Evolutionary conservation across 2,888 invertebrate species (phyloP).

Genomic region (Spialia ferax): DNA sequence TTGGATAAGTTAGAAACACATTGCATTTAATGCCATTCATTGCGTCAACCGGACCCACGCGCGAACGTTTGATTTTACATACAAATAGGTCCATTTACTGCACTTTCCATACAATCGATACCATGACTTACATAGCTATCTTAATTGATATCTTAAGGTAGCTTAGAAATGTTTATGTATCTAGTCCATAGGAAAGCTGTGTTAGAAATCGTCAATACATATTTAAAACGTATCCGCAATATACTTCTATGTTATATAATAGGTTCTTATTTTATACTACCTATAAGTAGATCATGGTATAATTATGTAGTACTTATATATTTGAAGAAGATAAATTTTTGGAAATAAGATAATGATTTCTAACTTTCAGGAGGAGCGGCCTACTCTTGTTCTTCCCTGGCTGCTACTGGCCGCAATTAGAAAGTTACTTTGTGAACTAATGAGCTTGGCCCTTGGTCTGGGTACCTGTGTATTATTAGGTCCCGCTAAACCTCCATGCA

Average conservation of each 20-base stretch:
- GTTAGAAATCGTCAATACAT: not conserved
- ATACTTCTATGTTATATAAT: too few species aligned
- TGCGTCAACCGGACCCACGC: slow-evolving; percentile 4
- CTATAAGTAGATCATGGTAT: too few species aligned
- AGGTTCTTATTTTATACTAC: too few species aligned
- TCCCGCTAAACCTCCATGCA: slow-evolving; percentile 74
- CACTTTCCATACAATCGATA: slow-evolving; percentile 11
- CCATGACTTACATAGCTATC: slow-evolving; percentile 4
- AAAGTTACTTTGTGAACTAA: slow-evolving; percentile 75
- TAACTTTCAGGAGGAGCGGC: slow-evolving; percentile 78
- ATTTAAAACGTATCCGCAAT: too few species aligned
- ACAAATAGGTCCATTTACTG: not conserved
- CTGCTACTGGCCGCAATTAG: slow-evolving; percentile 78
- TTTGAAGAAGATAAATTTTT: too few species aligned
- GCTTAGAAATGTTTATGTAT: not conserved
- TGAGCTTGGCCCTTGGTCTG: slow-evolving; percentile 75
- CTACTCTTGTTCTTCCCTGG: slow-evolving; percentile 83
- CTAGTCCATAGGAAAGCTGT: not conserved
- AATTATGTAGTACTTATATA: too few species aligned
- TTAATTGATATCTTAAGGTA: not conserved
- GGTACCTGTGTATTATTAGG: slow-evolving; percentile 80
- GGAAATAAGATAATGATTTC: too few species aligned
- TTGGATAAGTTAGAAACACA: not conserved
- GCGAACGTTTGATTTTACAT: not conserved
- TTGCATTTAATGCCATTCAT: slow-evolving; percentile 2